These are phyloP conservation scores for Paragorgia papillata DNA, from an alignment of 92 coral and sea anemone species.

Conservation along the genomic window DNA sequence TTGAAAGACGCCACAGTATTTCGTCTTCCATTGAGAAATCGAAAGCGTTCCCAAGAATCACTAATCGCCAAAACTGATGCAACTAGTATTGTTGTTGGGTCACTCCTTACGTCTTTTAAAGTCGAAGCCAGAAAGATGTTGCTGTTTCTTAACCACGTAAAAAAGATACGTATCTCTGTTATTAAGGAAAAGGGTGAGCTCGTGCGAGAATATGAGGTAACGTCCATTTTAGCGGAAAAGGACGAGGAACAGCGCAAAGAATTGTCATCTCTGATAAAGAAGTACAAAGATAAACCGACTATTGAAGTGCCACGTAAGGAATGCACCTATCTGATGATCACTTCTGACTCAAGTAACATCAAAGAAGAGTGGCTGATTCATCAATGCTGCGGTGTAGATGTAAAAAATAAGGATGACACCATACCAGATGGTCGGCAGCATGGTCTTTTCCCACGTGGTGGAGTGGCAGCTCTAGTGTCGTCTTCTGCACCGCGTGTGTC, in stretches of 20 bases:
- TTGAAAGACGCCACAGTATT: constrained; percentile 67
- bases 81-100: constrained; percentile 36
- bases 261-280: constrained; percentile 47
- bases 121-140: constrained; percentile 64
- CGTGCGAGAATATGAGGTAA: constrained; percentile 50
- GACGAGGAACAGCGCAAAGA: constrained; percentile 63
- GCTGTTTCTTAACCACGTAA: constrained; percentile 71
- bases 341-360: constrained; percentile 55
- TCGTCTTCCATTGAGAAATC: constrained; percentile 67
- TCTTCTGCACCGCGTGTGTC: neutral
- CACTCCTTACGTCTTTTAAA: constrained; percentile 58
- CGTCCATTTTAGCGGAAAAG: constrained; percentile 47
- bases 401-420: constrained; percentile 21
- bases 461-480: constrained; percentile 69
- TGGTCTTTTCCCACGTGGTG: constrained; percentile 91
- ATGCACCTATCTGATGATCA: constrained; percentile 58
- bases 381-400: constrained; percentile 67
- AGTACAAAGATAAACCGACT: constrained; percentile 23
- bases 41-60: constrained; percentile 51
- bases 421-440: constrained; percentile 47
- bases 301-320: constrained; percentile 50
- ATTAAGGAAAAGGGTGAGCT: constrained; percentile 52
- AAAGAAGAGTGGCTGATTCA: constrained; percentile 75
- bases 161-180: constrained; percentile 68
- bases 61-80: constrained; percentile 46